Evolutionary conservation across 2,113 vertebrate genomes (phyloP), one percentile per base, ranked within the genome.

Genomic region (Zeus faber): DNA sequence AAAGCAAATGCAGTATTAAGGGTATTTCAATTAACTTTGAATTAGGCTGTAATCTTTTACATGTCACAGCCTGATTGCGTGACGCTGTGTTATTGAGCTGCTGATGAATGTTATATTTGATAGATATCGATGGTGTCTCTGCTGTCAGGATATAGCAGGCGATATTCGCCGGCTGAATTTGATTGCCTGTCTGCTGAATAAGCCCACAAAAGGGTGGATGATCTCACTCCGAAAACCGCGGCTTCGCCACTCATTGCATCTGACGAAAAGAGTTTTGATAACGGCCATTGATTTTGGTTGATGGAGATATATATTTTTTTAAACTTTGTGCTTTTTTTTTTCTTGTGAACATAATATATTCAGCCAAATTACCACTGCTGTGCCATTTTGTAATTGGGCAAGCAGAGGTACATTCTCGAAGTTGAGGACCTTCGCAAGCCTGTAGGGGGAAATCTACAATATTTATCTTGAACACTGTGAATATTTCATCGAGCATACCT

Each of bases 1-100:
- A 37, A 59, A 74, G 58, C 72, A 74, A 76, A 73, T 66, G 66
- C 62, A 71, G 72, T 77, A 72, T 82, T 78, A 71, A 61, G 58
- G 47, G 62, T 65, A 65, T 69, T 77, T 69, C 78, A 79, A 72
- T 84, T 72, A 74, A 77, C 46, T 68, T 77, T 81, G 81, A 80
- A 82, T 84, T 76, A 73, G 76, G 58, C 62, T 66, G 70, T 69
- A 77, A 80, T 80, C 68, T 79, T 67, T 65, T 66, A 56, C 62
- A 57, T 82, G 70, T 70, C 74, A 72, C 68, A 53, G 24, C 54
- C 53, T 79, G 65, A 74, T 73, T 64, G 72, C 60, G 52, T 55
- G 47, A 50, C 65, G 61, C 51, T 67, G 54, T 76, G 75, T 79
- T 79, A 84, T 80, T 78, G 79, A 83, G 58, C 54, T 48, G 58